Evolutionary conservation across 1,140 invertebrate genomes (phyloP).

Genomic region (Macrobrachium nipponense): DNA sequence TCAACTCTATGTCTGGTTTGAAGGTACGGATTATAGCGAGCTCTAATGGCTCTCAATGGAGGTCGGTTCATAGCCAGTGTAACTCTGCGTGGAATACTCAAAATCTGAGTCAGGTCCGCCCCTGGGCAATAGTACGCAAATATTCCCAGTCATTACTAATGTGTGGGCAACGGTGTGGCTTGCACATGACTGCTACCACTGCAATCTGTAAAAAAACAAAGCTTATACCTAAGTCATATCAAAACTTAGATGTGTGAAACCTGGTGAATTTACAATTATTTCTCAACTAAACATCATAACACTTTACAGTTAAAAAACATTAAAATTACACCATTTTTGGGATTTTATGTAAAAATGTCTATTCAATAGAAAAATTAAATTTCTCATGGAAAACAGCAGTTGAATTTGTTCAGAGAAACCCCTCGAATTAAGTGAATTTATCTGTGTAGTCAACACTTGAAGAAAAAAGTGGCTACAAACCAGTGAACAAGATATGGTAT

Average conservation of each 20-base stretch:
- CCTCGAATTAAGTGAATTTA: no score
- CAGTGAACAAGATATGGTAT: no score
- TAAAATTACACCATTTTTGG: neutral
- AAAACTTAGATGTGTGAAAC: neutral
- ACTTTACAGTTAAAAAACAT: neutral
- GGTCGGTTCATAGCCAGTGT: constrained; percentile 99
- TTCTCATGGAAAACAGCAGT: no score
- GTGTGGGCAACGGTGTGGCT: constrained; percentile 98
- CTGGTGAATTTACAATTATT: neutral
- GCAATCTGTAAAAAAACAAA: constrained; percentile 80
- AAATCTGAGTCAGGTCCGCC: constrained; percentile 99
- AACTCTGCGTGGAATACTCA: constrained; percentile 99
- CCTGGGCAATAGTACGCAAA: constrained; percentile 99
- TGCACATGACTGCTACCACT: constrained; percentile 99
- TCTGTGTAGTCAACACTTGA: no score
- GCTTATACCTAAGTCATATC: neutral
- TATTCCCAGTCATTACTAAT: constrained; percentile 99
- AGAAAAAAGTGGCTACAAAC: no score
- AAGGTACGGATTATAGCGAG: constrained; percentile 95
- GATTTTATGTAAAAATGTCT: neutral
- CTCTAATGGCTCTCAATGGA: constrained; percentile 99
- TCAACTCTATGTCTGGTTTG: constrained; percentile 95
- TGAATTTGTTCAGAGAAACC: no score
- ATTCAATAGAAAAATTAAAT: no score
- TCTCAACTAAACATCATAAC: neutral